Conservation (phyloP, 2,113 vertebrate genomes). For the Parotia lawesii region DNA sequence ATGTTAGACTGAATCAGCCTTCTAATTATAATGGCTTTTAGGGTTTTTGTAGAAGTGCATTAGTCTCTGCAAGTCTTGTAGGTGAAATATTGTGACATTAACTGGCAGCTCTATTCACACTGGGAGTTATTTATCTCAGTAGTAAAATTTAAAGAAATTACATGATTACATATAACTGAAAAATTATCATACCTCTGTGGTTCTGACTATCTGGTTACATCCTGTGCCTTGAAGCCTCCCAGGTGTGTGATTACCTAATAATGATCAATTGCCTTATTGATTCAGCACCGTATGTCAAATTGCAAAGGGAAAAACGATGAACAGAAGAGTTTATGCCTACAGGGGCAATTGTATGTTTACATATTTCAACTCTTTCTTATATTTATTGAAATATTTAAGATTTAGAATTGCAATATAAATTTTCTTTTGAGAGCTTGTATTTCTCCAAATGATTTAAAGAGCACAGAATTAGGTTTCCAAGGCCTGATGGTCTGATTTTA, state of each 20-base stretch:
- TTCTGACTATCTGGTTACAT: background rate
- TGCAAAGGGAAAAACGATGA: background rate
- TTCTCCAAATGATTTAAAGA: background rate
- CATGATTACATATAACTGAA: conserved; percentile 1
- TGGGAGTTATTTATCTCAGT: background rate
- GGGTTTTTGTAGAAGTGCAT: background rate
- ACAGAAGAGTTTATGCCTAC: background rate
- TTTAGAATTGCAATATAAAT: background rate
- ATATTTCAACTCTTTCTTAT: background rate
- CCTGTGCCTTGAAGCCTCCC: background rate
- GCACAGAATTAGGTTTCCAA: background rate
- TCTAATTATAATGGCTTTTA: conserved; percentile 26
- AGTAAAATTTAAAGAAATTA: conserved; percentile 38
- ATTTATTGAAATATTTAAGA: background rate
- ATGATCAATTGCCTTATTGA: background rate
- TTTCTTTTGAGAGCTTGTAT: background rate
- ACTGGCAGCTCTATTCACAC: conserved; percentile 9
- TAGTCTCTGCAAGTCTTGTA: conserved; percentile 1
- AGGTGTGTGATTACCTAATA: background rate
- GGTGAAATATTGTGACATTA: conserved; percentile 57
- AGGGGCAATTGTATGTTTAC: background rate
- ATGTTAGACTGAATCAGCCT: background rate
- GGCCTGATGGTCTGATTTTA: background rate
- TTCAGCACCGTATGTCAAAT: background rate
- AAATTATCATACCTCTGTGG: conserved; percentile 6